phyloP scores from a whole-genome alignment of 2,888 invertebrate species.

The Stegophylla sp. region DNA sequence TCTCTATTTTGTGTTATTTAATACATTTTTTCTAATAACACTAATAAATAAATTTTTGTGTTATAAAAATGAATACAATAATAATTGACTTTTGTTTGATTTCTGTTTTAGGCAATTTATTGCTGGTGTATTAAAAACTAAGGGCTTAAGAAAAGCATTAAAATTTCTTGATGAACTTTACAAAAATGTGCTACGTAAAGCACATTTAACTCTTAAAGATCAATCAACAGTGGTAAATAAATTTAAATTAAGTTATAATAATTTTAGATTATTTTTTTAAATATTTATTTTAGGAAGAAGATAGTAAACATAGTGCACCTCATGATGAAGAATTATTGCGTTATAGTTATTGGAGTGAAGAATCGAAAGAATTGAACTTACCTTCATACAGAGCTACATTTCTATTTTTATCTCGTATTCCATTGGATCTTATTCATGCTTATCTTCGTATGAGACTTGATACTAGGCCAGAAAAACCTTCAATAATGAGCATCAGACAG shows the following conservation, averaged over 20 bases:
- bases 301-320: conserved; percentile 41
- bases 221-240: conserved; percentile 16
- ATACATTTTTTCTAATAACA: not conserved
- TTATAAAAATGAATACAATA: not conserved
- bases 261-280: not conserved
- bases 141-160: conserved; percentile 82
- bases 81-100: conserved; percentile 22
- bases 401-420: conserved; percentile 83
- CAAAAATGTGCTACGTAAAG: conserved; percentile 74
- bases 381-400: conserved; percentile 86
- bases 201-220: conserved; percentile 63
- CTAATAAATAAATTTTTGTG: too few species aligned
- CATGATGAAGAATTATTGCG: conserved; percentile 68
- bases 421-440: conserved; percentile 91
- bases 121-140: conserved; percentile 85
- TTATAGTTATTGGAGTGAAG: conserved; percentile 80
- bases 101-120: conserved; percentile 77
- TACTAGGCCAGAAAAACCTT: conserved; percentile 81
- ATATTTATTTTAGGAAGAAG: conserved; percentile 46
- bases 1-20: not conserved
- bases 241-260: not conserved
- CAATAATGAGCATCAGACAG: conserved; percentile 85
- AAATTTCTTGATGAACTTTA: conserved; percentile 79
- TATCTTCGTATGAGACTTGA: conserved; percentile 85
- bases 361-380: conserved; percentile 77